Evolutionary conservation across 1,140 invertebrate species (phyloP), one percentile per base, ranked within the genome.

Genomic region (Caenorhabditis brenneri): DNA sequence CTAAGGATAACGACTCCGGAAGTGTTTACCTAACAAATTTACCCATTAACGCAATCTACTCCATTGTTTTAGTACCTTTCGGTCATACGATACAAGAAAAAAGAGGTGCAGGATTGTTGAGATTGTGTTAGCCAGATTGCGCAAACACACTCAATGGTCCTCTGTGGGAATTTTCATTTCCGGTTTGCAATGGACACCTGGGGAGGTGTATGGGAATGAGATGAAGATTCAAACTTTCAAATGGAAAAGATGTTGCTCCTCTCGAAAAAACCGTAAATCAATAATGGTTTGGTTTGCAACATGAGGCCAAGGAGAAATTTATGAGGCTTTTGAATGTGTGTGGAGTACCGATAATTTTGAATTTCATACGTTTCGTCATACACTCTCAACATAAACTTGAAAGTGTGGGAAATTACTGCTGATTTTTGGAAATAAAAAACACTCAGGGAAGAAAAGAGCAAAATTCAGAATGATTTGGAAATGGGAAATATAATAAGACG

Each of bases 11-110:
- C 65, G 65, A 36, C 31, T 42, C 65, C 65, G 65, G 65, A 74
- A 74, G 65, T 74, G 65, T 74, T 74, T 74, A 29, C n/a, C n/a
- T 46, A 74, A 74, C 65, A 74, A 74, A 74, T 74, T 74, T 74
- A 42, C 36, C 65, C 65, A 74, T 74, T 74, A 74, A n/a, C 65
- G 65, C 65, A 74, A 74, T 74, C 36, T 42, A 55, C 15, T 29
- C 65, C 58, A 39, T 74, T 74, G 65, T 74, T 74, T 74, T 74
- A 74, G 65, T 74, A 74, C 65, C 65, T 74, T 42, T 74, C 65
- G 65, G 36, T 74, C 65, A 74, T 74, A 74, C 36, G 36, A 74
- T 74, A 74, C 65, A 74, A 24, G 42, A 74, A 19, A 10, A 27
- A 4, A 19, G 36, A 42, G 15, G 15, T 9, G 24, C 7, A 27